Evolutionary conservation across 2,113 vertebrate species (phyloP), one percentile per base, ranked within the genome.

Genomic region (Lutjanus erythropterus): DNA sequence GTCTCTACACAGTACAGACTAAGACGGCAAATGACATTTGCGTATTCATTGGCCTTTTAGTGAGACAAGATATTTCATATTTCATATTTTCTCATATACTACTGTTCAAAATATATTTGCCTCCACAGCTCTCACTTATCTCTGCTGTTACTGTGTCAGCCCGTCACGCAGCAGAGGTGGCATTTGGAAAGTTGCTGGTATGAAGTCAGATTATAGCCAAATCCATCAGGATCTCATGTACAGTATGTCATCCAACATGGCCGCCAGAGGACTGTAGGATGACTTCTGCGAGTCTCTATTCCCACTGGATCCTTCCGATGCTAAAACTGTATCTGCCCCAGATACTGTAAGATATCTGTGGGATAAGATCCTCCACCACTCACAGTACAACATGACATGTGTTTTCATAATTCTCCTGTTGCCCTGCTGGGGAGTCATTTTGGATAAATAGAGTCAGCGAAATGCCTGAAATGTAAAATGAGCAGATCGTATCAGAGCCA

Each of bases 401-500:
- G 79, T 83, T 80, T 80, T 73, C 6, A 50, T 75, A n/a, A 75
- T 71, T 78, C 70, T 55, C 37, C 39, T 8, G 31, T 61, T 53
- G 47, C 41, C 25, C 25, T 47, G 31, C 35, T 21, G 21, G 5
- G 29, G 46, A 75, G 56, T 75, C 71, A 31, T n/a, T 77, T 58
- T 61, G 33, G 72, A 60, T 71, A 33, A 77, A 61, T 66, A 21
- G 78, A 46, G 78, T 84, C 78, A 80, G 86, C 61, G 2, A 84
- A 86, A 84, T 90, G 58, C 52, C 74, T 73, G 44, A 66, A 61
- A 82, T 77, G 71, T 84, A 62, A 86, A 84, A 75, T 16, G 71
- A 90, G 33, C 41, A 4, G 39, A n/a, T 69, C 11, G 1, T 44
- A 2, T 73, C 49, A 10, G 70, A 59, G 74, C 74, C 41, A 53